These are phyloP conservation scores for Fabriciana adippe DNA, from an alignment of 2,888 invertebrate genomes.

Conservation along the genomic window DNA sequence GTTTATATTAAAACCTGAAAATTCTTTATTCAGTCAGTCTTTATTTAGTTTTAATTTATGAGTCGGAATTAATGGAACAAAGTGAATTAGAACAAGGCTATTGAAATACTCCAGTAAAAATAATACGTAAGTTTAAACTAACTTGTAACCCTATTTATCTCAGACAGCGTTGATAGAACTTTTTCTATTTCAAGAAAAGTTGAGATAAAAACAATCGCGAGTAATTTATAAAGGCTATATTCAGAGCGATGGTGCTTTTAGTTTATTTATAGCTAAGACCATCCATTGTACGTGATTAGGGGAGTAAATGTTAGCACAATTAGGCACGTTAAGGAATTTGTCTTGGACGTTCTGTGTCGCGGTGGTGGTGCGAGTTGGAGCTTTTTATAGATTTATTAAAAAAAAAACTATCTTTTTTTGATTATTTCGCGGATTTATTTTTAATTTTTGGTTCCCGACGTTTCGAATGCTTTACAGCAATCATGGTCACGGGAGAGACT, in stretches of 20 bases:
- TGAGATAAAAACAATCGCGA: constrained; percentile 30
- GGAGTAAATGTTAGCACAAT: constrained; percentile 76
- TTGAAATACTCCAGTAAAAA: constrained; percentile 7
- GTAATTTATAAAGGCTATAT: constrained; percentile 35
- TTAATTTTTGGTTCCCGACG: too few relatives aligned
- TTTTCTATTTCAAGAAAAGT: constrained; percentile 24
- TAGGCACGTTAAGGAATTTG: constrained; percentile 65
- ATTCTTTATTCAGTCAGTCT: background rate
- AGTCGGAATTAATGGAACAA: background rate
- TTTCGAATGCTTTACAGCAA: too few relatives aligned
- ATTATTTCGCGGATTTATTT: too few relatives aligned
- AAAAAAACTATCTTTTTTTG: too few relatives aligned
- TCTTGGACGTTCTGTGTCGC: constrained; percentile 52
- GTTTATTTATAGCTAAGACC: constrained; percentile 34
- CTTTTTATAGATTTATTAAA: constrained; percentile 12
- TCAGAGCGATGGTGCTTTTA: constrained; percentile 24
- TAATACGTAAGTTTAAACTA: background rate
- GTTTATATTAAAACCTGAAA: too few relatives aligned
- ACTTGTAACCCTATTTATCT: constrained; percentile 8
- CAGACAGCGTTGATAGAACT: constrained; percentile 13
- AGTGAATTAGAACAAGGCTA: background rate
- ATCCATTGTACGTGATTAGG: constrained; percentile 66
- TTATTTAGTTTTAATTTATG: background rate
- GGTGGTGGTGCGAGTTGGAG: constrained; percentile 36
- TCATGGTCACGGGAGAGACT: too few relatives aligned